Conservation (phyloP, 2,888 invertebrate genomes). For the Andrena praecox region DNA sequence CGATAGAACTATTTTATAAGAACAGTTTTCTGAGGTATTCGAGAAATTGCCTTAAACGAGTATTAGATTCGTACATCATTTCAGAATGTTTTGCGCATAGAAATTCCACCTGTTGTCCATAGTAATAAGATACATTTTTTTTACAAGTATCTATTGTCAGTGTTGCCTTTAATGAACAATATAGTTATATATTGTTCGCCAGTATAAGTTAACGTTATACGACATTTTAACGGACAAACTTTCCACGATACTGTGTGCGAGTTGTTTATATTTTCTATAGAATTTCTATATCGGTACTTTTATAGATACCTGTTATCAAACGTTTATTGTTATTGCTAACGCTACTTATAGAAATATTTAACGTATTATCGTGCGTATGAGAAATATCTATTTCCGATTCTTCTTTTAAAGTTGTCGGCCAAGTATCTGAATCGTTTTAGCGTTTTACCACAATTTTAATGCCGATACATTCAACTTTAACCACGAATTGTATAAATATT, state of each 20-base stretch:
- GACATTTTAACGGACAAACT: conserved; percentile 53
- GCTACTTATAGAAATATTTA: conserved; percentile 47
- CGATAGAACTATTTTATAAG: conserved; percentile 33
- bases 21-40: conserved; percentile 35
- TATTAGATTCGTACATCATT: conserved; percentile 46
- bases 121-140: conserved; percentile 39
- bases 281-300: conserved; percentile 67
- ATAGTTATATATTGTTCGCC: conserved; percentile 45
- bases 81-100: conserved; percentile 38
- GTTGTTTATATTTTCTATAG: conserved; percentile 65
- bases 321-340: conserved; percentile 67
- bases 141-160: conserved; percentile 43
- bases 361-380: conserved; percentile 12
- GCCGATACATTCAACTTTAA: background rate
- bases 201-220: conserved; percentile 41
- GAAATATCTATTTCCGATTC: conserved; percentile 1
- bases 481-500: background rate
- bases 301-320: conserved; percentile 60
- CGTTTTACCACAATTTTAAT: conserved; percentile 4
- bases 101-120: conserved; percentile 48
- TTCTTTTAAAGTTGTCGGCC: conserved; percentile 1
- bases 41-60: conserved; percentile 33
- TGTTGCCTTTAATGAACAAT: conserved; percentile 59
- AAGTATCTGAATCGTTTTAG: background rate
- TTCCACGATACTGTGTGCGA: conserved; percentile 43